A percentile compares a stretch with the other conserved stretches of the same genome.
phyloP scores from a whole-genome alignment of 2,113 vertebrate species.

The Litocranius walleri region DNA sequence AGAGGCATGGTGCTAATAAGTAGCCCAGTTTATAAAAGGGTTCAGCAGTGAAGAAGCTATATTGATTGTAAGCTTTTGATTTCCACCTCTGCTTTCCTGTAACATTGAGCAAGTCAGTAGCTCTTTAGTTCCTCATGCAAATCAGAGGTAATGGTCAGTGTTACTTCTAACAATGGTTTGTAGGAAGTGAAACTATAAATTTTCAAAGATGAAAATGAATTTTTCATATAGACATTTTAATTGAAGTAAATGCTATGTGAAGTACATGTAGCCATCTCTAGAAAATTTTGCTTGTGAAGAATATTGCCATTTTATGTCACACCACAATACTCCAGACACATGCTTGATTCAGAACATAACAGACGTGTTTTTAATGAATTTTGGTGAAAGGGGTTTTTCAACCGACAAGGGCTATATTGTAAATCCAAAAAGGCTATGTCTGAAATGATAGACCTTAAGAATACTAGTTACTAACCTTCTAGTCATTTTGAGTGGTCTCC shows the following conservation, averaged over 20 bases:
- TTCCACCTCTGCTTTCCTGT: background rate
- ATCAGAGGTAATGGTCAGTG: background rate
- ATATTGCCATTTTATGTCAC: background rate
- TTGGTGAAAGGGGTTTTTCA: background rate
- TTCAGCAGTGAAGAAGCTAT: background rate
- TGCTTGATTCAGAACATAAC: background rate
- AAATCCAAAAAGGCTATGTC: background rate
- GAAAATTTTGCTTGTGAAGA: background rate
- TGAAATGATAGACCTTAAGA: background rate
- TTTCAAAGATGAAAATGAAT: background rate
- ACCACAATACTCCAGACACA: background rate
- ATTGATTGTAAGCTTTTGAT: background rate
- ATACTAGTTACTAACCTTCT: background rate
- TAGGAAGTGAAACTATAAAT: background rate
- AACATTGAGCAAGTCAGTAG: background rate
- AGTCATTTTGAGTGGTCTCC: background rate
- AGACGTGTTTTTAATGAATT: background rate
- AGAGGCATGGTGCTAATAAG: background rate
- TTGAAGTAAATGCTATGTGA: background rate
- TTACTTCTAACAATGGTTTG: background rate
- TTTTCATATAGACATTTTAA: background rate
- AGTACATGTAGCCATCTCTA: background rate
- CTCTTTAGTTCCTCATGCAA: background rate
- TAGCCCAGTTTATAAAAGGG: background rate
- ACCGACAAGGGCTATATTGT: background rate